A percentile compares a stretch with the other conserved stretches of the same genome.
Evolutionary conservation across 2,113 vertebrate genomes (phyloP).

Genomic region (Cettia cetti): DNA sequence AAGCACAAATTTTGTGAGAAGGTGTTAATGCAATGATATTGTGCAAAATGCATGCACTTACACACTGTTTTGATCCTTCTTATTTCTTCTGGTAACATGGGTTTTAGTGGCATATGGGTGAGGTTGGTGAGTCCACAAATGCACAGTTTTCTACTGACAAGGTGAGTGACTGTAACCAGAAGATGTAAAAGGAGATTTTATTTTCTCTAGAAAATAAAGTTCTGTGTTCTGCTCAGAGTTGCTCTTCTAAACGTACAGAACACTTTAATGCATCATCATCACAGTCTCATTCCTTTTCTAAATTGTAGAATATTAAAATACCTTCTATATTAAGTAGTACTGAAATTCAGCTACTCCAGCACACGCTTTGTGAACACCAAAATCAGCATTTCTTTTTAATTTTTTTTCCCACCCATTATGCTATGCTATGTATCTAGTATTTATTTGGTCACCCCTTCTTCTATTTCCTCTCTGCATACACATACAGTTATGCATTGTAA

Average conservation of each 20-base stretch:
- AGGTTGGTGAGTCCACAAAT: neutral
- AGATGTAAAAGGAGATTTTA: neutral
- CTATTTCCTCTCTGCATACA: neutral
- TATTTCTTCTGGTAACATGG: neutral
- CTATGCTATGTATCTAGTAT: neutral
- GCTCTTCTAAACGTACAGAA: neutral
- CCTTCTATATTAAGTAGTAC: neutral
- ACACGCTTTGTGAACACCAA: neutral
- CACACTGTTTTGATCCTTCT: neutral
- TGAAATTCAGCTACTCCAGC: neutral
- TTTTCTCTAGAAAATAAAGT: neutral
- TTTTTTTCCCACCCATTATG: neutral
- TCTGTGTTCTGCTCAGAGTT: neutral
- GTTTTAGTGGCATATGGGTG: neutral
- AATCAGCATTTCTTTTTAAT: neutral
- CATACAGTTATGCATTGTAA: neutral
- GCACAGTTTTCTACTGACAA: neutral
- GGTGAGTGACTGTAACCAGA: neutral
- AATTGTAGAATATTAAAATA: neutral
- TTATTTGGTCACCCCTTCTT: neutral
- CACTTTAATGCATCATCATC: neutral
- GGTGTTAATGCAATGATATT: neutral
- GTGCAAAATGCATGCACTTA: neutral
- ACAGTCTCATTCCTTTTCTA: neutral
- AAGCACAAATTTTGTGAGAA: neutral